Evolutionary conservation across 2,797 vertebrate species (phyloP).

Genomic region (Premnoplex brunnescens): DNA sequence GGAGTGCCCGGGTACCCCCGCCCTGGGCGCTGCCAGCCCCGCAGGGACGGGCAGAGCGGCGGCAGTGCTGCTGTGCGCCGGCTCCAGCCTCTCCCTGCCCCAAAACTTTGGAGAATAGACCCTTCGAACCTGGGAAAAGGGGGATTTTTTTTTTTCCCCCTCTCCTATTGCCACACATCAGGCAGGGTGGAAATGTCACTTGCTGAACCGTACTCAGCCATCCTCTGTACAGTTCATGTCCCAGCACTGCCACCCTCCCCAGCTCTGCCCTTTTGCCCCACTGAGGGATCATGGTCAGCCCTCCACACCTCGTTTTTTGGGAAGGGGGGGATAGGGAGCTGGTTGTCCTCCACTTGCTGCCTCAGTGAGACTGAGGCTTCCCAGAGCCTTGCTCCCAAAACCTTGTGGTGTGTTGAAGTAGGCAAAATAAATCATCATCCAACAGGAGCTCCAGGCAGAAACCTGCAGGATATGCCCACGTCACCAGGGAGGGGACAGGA

Average conservation of each 20-base stretch:
- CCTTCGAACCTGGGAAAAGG: background rate
- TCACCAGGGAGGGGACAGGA: accelerated
- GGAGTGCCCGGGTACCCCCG: constrained; percentile 14
- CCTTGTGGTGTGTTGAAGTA: background rate
- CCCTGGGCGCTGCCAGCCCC: constrained; percentile 25
- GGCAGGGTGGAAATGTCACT: background rate
- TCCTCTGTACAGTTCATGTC: background rate
- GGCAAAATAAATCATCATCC: background rate
- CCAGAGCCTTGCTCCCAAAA: background rate
- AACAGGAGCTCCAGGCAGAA: background rate
- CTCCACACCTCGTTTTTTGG: background rate
- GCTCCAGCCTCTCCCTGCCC: background rate
- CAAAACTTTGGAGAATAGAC: background rate
- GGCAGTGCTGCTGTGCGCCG: background rate
- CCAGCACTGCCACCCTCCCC: no score
- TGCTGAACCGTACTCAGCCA: background rate
- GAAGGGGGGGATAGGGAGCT: accelerated
- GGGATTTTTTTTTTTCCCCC: accelerated
- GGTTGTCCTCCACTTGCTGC: background rate
- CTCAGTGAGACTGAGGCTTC: background rate
- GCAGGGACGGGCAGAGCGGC: background rate
- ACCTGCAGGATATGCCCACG: background rate
- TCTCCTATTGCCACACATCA: accelerated
- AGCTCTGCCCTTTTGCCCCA: background rate
- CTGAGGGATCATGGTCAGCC: accelerated